Percentiles rank a stretch among this genome's conserved stretches.
Evolutionary conservation across 1,140 invertebrate genomes (phyloP).

Genomic region (Ceratoteleas bidentatus): DNA sequence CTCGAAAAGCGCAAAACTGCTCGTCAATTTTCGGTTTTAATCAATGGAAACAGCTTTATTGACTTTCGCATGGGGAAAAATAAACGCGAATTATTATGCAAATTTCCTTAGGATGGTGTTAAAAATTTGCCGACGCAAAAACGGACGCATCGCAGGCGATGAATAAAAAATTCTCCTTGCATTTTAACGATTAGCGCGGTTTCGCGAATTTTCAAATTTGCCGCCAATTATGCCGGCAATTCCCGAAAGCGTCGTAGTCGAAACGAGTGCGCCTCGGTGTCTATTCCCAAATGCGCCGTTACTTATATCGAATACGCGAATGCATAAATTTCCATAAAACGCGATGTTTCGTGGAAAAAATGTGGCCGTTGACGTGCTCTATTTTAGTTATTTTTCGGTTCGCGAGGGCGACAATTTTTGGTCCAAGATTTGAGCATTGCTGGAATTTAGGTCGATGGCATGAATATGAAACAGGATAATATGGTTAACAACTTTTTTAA

Average conservation of each 20-base stretch:
- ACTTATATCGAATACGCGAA: conserved; percentile 46
- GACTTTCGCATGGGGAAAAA: neutral
- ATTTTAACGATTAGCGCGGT: conserved; percentile 6
- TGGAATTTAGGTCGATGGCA: neutral
- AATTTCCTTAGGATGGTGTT: too few relatives aligned
- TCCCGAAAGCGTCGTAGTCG: conserved; percentile 37
- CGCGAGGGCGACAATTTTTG: neutral
- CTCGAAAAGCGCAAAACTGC: neutral
- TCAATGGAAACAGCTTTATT: neutral
- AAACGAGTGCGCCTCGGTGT: conserved; percentile 23
- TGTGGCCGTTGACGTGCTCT: conserved; percentile 19
- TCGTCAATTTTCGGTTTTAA: neutral
- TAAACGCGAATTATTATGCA: neutral
- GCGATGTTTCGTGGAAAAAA: conserved; percentile 28
- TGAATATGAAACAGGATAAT: neutral
- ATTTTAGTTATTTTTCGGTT: conserved; percentile 18
- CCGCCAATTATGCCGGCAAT: conserved; percentile 45
- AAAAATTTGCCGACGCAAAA: too few relatives aligned
- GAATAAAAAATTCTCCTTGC: neutral
- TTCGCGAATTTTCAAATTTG: conserved; percentile 42
- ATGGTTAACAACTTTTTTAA: too few relatives aligned
- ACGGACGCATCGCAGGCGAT: too few relatives aligned
- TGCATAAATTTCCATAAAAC: conserved; percentile 46
- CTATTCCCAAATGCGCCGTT: conserved; percentile 34
- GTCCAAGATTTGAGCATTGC: neutral